Conservation (phyloP, 2,113 vertebrate species). For the Catharus bicknelli region DNA sequence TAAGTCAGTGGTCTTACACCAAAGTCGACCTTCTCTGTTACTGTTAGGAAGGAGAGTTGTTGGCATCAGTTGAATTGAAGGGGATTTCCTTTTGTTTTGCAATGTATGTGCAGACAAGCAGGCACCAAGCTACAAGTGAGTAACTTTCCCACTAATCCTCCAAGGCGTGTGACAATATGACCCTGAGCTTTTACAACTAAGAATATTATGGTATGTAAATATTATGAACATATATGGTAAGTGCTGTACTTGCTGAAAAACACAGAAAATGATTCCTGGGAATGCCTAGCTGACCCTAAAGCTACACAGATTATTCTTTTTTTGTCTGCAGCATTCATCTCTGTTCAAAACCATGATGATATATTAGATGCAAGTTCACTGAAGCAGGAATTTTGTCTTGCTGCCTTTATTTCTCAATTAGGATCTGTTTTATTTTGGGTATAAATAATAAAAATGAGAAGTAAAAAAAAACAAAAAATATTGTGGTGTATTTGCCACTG, state of each 20-base stretch:
- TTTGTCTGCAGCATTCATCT: slow-evolving; percentile 6
- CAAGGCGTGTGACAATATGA: slow-evolving; percentile 61
- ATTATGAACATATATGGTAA: slow-evolving; percentile 68
- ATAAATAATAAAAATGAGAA: slow-evolving; percentile 2
- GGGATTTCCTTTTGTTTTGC: slow-evolving; percentile 66
- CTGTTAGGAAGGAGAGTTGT: background rate
- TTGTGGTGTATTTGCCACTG: background rate
- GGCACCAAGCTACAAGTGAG: slow-evolving; percentile 65
- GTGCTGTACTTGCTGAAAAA: slow-evolving; percentile 49
- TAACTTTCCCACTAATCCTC: slow-evolving; percentile 66
- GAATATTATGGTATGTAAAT: slow-evolving; percentile 58
- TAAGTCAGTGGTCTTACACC: background rate
- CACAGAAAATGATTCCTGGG: background rate
- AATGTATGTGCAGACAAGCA: slow-evolving; percentile 63
- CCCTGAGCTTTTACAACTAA: slow-evolving; percentile 57
- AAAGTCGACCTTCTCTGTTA: background rate
- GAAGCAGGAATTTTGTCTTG: background rate
- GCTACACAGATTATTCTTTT: background rate
- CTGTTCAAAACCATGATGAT: background rate
- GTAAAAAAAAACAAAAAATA: background rate
- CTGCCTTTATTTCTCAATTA: slow-evolving; percentile 28
- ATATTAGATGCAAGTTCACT: background rate
- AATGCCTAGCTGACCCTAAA: slow-evolving; percentile 43
- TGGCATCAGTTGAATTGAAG: slow-evolving; percentile 55
- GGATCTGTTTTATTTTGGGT: background rate